Conservation (phyloP, 2,888 invertebrate species). For the Luperina testacea region DNA sequence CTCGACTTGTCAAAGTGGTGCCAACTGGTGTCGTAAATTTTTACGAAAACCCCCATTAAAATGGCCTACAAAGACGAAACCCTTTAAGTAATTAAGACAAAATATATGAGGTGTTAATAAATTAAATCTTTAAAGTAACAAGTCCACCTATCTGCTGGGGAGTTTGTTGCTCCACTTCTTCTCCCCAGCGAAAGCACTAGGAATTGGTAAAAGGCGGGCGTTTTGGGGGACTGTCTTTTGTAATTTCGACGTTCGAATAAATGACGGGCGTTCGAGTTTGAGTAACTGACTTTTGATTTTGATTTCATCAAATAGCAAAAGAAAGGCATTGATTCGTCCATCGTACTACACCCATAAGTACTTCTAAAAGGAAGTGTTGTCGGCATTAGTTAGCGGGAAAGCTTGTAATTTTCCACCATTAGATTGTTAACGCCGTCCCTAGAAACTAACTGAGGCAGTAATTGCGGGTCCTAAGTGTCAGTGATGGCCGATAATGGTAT, state of each 20-base stretch:
- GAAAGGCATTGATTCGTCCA: not conserved
- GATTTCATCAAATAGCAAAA: not conserved
- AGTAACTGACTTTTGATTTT: no score
- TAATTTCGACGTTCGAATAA: no score
- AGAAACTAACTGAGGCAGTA: slow-evolving; percentile 15
- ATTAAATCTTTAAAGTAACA: not conserved
- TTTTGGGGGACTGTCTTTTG: no score
- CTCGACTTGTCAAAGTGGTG: no score
- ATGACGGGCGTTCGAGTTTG: no score
- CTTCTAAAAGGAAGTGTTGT: slow-evolving; percentile 8
- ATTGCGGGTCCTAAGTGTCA: slow-evolving; percentile 35
- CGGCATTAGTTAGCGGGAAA: slow-evolving; percentile 18
- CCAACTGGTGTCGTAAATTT: no score
- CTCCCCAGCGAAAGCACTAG: no score
- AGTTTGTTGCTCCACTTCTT: no score
- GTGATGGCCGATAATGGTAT: slow-evolving; percentile 44
- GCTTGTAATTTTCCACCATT: slow-evolving; percentile 44
- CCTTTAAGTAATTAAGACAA: not conserved
- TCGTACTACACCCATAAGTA: not conserved
- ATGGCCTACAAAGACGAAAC: not conserved
- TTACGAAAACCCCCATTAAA: not conserved
- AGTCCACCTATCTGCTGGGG: no score
- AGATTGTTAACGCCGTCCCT: slow-evolving; percentile 28
- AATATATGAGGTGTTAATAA: not conserved
- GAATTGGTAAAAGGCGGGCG: no score